Conservation (phyloP, 2,797 vertebrate species). For the Sebastes nivosus region DNA sequence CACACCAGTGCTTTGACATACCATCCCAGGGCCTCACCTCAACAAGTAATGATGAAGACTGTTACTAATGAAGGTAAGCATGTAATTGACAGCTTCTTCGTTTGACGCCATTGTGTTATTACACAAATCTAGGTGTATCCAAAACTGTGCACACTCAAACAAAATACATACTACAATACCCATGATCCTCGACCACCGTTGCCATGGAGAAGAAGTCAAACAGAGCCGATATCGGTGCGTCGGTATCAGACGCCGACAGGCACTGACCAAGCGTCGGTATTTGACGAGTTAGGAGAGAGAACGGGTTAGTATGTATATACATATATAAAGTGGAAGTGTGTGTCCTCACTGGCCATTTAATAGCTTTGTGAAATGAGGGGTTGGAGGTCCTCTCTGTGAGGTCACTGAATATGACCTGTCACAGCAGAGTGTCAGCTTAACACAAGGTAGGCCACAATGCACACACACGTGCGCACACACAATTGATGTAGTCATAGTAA, state of each 20-base stretch:
- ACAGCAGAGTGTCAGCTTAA: conserved; percentile 12
- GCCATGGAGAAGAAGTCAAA: neutral
- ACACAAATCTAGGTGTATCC: neutral
- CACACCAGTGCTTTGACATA: conserved; percentile 42
- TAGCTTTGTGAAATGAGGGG: conserved; percentile 8
- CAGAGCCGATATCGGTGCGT: neutral
- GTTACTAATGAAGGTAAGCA: conserved; percentile 49
- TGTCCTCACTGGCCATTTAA: neutral
- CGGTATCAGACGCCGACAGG: too few species aligned
- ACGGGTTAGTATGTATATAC: neutral
- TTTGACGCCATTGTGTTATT: conserved; percentile 27
- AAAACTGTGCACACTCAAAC: neutral
- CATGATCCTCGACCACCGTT: too few species aligned
- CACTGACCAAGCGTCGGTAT: too few species aligned
- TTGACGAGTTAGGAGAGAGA: neutral
- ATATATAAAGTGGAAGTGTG: neutral
- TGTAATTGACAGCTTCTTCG: conserved; percentile 28
- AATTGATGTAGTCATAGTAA: neutral
- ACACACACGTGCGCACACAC: neutral
- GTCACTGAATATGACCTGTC: conserved; percentile 35
- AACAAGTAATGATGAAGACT: conserved; percentile 50
- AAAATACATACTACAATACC: neutral
- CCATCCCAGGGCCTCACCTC: conserved; percentile 49
- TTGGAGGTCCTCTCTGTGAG: conserved; percentile 8
- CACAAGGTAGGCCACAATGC: neutral